Evolutionary conservation across 1,140 invertebrate genomes (phyloP).

Genomic region (Bemisia tabaci): DNA sequence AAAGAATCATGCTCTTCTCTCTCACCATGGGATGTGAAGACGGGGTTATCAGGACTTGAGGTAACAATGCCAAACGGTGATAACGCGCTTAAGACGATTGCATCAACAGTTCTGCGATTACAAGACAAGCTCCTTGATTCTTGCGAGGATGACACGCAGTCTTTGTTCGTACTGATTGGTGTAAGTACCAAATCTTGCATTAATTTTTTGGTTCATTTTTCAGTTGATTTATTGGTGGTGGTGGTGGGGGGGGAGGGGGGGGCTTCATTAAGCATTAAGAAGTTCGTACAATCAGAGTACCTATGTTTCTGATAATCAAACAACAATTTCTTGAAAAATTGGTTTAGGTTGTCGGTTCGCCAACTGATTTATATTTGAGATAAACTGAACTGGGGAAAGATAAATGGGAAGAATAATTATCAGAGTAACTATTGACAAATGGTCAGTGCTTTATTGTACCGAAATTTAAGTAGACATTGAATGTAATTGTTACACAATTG

Average conservation of each 20-base stretch:
- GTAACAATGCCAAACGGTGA: conserved; percentile 44
- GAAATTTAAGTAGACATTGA: too few species aligned
- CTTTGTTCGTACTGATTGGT: conserved; percentile 43
- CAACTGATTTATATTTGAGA: too few species aligned
- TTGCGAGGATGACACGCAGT: conserved; percentile 52
- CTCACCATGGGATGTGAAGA: conserved; percentile 26
- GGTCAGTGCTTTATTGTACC: too few species aligned
- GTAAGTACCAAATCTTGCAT: conserved; percentile 27
- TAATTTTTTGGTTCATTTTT: conserved; percentile 17
- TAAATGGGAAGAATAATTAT: too few species aligned
- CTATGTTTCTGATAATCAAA: too few species aligned
- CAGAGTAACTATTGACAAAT: too few species aligned
- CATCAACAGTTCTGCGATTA: conserved; percentile 36
- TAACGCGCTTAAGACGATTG: conserved; percentile 43
- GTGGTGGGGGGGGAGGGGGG: conserved; percentile 1
- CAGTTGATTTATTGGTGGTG: conserved; percentile 22
- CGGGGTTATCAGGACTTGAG: conserved; percentile 28
- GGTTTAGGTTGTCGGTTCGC: too few species aligned
- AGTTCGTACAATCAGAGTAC: not conserved
- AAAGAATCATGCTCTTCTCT: too few species aligned
- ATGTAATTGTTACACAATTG: too few species aligned
- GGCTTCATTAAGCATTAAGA: not conserved
- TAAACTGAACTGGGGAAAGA: too few species aligned
- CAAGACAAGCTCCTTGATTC: conserved; percentile 51
- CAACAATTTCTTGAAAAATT: too few species aligned